These are phyloP conservation scores for Polypedilum vanderplanki DNA, from an alignment of 1,140 invertebrate species.

Conservation along the genomic window DNA sequence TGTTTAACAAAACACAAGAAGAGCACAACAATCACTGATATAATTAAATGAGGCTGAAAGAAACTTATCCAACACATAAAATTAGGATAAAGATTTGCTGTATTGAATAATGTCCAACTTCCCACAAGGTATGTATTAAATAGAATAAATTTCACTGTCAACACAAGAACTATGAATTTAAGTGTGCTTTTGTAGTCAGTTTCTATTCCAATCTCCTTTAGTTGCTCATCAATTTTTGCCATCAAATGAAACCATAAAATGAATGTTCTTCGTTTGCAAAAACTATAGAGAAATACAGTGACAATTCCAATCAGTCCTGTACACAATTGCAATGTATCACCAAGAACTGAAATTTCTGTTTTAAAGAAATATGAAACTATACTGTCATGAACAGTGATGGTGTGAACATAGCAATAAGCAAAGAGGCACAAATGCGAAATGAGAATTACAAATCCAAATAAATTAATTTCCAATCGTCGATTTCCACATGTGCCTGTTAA, in stretches of 20 bases:
- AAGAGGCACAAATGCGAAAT: not conserved
- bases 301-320: constrained; percentile 41
- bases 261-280: constrained; percentile 38
- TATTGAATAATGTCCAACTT: constrained; percentile 37
- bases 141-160: constrained; percentile 36
- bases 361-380: constrained; percentile 42
- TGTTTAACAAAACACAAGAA: constrained; percentile 39
- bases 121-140: constrained; percentile 35
- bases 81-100: constrained; percentile 34
- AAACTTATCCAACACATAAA: constrained; percentile 38
- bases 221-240: constrained; percentile 37
- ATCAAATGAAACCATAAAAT: constrained; percentile 38
- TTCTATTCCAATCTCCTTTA: constrained; percentile 38
- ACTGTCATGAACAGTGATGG: not conserved
- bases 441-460: not conserved
- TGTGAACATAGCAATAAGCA: not conserved
- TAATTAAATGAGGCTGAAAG: constrained; percentile 39
- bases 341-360: constrained; percentile 39
- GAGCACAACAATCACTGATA: constrained; percentile 36
- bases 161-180: constrained; percentile 36
- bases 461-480: not conserved
- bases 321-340: constrained; percentile 40
- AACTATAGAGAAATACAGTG: constrained; percentile 40
- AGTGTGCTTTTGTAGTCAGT: constrained; percentile 42
- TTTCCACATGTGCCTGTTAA: not conserved